Percentiles rank a stretch among this genome's conserved stretches.
phyloP scores from a whole-genome alignment of 2,797 vertebrate genomes.

The Oryzias dopingdopingensis region DNA sequence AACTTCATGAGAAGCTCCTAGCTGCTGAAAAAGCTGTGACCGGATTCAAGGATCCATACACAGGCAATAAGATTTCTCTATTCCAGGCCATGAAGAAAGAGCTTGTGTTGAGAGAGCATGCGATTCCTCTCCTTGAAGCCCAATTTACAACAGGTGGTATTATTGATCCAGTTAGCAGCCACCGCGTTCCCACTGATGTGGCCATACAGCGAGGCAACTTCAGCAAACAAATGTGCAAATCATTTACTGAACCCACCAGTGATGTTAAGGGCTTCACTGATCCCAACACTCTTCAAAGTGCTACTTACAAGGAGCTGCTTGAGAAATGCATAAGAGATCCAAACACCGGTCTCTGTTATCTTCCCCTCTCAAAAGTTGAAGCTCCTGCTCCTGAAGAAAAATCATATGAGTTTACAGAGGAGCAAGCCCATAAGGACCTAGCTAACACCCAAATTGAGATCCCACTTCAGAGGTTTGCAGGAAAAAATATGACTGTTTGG shows the following conservation, averaged over 20 bases:
- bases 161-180: conserved; percentile 90
- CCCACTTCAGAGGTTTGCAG: conserved; percentile 82
- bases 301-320: conserved; percentile 84
- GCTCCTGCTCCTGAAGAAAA: conserved; percentile 75
- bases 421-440: conserved; percentile 85
- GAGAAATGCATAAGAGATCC: conserved; percentile 82
- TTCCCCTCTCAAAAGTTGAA: conserved; percentile 83
- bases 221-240: conserved; percentile 76
- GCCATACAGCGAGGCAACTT: conserved; percentile 85
- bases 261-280: conserved; percentile 85
- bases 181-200: conserved; percentile 85
- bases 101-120: conserved; percentile 84
- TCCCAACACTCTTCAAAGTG: conserved; percentile 83
- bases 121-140: conserved; percentile 89
- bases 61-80: conserved; percentile 88
- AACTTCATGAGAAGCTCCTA: conserved; percentile 93
- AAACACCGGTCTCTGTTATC: conserved; percentile 79
- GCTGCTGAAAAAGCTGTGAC: conserved; percentile 91
- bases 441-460: conserved; percentile 85
- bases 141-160: conserved; percentile 89
- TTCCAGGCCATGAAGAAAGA: conserved; percentile 96
- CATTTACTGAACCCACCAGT: conserved; percentile 76
- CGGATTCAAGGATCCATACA: conserved; percentile 94
- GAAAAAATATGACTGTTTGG: conserved; percentile 84
- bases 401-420: conserved; percentile 84